Base-by-base conservation (phyloP, 2,113 vertebrate species). In the Cavia porcellus region DNA sequence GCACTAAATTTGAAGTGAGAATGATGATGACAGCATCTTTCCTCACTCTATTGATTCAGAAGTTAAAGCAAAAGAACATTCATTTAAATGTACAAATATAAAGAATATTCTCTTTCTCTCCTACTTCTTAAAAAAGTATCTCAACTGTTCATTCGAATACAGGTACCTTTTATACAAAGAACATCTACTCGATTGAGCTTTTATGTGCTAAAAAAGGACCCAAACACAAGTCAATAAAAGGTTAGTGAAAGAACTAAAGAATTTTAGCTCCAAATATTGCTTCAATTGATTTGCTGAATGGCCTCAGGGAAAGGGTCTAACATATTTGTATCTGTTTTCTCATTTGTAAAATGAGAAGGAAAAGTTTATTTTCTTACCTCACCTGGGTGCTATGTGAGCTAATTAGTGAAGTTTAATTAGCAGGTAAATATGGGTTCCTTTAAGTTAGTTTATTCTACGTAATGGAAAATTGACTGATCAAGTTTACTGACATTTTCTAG, bases 281-380 rank as follows among this genome's bases (percentile, higher is more conserved):
- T 95, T 92, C 70, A 89, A 55, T 52, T 93, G 77, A 92, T 82
- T 90, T 95, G 30, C 22, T 86, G 6, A 89, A 72, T 66, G 7
- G 22, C 30, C 42, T 96, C 57, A 72, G 59, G 15, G 57, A 97
- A 90, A 85, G 88, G 1, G 2, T 72, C 38, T 89, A 87, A 90
- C 8, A 68, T 1, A 57, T 88, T 92, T 97, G 28, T 93, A 79
- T 84, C 25, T 84, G 24, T 87, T 92, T 93, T 12, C 42, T 96
- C n/a, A 86, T 82, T 96, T 96, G 42, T 95, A 77, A 96, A 93
- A 57, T 81, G 35, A 20, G 30, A 92, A 94, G 22, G 77, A 94
- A 95, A 94, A 85, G 92, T 64, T 97, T 93, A 86, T 79, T 95
- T 96, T 94, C 57, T 57, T 90, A 64, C 22, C 7, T 77, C 25